These are phyloP conservation scores for Oreochromis tanganicae DNA, from an alignment of 2,113 vertebrate genomes.

Conservation along the genomic window DNA sequence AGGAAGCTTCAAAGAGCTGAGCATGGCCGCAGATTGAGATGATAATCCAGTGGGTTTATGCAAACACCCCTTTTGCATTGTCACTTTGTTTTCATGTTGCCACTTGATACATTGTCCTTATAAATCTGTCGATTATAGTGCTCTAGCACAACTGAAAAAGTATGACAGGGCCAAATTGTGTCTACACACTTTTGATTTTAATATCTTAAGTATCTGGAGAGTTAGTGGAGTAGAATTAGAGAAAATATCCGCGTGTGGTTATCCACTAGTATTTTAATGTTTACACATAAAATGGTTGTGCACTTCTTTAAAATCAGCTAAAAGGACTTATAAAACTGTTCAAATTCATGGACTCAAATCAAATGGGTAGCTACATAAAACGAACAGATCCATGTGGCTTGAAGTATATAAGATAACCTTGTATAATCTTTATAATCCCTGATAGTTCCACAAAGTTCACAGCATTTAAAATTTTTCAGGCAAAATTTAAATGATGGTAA, in stretches of 20 bases:
- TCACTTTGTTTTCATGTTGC: neutral
- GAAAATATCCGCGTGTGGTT: neutral
- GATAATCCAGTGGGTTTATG: neutral
- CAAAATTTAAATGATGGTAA: neutral
- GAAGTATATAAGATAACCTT: neutral
- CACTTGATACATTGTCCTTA: neutral
- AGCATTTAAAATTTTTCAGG: neutral
- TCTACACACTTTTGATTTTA: neutral
- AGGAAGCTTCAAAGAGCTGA: neutral
- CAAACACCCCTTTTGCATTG: neutral
- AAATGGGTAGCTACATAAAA: neutral
- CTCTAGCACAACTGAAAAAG: neutral
- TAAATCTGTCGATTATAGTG: neutral
- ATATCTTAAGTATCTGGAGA: neutral
- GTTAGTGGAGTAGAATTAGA: neutral
- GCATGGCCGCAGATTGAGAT: neutral
- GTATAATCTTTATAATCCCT: neutral
- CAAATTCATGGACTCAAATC: neutral
- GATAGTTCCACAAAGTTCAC: neutral
- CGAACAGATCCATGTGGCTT: neutral
- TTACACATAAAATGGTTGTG: neutral
- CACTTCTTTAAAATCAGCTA: neutral
- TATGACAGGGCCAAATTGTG: neutral
- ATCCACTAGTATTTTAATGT: neutral
- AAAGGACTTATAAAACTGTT: neutral